These are phyloP conservation scores for Hypomecis atomaria DNA, from an alignment of 2,888 invertebrate genomes.

Conservation along the genomic window DNA sequence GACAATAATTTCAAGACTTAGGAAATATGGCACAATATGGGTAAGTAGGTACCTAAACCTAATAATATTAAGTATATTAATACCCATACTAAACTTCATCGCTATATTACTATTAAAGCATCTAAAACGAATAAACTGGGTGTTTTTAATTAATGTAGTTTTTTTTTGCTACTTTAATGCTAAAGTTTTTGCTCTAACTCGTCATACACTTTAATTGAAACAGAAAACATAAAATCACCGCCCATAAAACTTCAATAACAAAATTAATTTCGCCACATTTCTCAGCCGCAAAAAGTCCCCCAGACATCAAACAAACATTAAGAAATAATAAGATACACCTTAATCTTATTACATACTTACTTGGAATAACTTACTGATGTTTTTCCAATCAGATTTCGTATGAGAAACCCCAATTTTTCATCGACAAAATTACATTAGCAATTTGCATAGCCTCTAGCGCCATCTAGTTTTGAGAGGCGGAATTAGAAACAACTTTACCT, in stretches of 20 bases:
- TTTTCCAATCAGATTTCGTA: constrained; percentile 76
- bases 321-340: constrained; percentile 76
- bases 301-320: constrained; percentile 77
- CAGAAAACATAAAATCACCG: not conserved
- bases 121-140: no score
- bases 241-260: not conserved
- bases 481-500: constrained; percentile 54
- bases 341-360: constrained; percentile 80
- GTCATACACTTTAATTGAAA: no score
- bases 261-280: constrained; percentile 55
- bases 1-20: no score
- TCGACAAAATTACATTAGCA: constrained; percentile 77
- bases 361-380: constrained; percentile 79
- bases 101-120: no score
- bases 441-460: constrained; percentile 80
- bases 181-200: no score
- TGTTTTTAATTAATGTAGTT: no score
- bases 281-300: constrained; percentile 53
- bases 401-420: constrained; percentile 76
- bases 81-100: no score
- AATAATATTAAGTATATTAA: no score
- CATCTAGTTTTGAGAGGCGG: constrained; percentile 70
- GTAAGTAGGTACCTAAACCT: no score
- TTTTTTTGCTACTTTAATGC: no score
- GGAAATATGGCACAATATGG: no score